Evolutionary conservation across 2,888 invertebrate genomes (phyloP), one percentile per base, ranked within the genome.

Genomic region (Salticus scenicus): DNA sequence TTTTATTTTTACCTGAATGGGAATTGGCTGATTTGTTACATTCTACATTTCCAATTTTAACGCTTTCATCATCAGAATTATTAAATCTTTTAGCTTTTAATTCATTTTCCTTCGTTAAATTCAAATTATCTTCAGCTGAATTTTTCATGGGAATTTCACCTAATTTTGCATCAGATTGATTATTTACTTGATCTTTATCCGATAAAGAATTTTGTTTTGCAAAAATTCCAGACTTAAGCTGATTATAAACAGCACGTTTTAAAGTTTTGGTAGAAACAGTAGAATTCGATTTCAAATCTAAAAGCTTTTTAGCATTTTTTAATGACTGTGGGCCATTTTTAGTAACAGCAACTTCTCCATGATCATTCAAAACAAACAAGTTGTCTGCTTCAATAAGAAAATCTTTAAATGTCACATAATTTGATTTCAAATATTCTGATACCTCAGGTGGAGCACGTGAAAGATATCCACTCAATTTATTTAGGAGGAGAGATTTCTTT

Each of bases 341-440:
- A 33, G 33, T n/a, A n/a, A 67, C 33, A 33, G 33, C 31, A 67
- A 67, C n/a, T 33, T 67, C 66, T 33, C n/a, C 64, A n/a, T 17
- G 4, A 5, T 67, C 8, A 10, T 67, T 67, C 8, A 67, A 31
- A 20, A 33, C 4, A 33, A 67, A 67, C 8, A 67, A 33, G 4
- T n/a, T 33, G n/a, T 24, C 27, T 33, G 33, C 66, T 27, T 33
- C 31, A 31, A 33, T 0, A n/a, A 67, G 20, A 31, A 67, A 33
- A 67, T 67, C 2, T n/a, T 67, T 67, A 20, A 33, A 67, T n/a
- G 17, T 31, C 17, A 5, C n/a, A 67, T 67, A 67, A 20, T 67
- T 67, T 17, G 7, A 1, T 33, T 20, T 67, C n/a, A 67, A 33
- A 31, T 67, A 67, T 27, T 10, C 20, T 24, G 17, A 33, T 5